A percentile compares a stretch with the other conserved stretches of the same genome.
Evolutionary conservation across 2,113 vertebrate genomes (phyloP).

Genomic region (Noctilio leporinus): DNA sequence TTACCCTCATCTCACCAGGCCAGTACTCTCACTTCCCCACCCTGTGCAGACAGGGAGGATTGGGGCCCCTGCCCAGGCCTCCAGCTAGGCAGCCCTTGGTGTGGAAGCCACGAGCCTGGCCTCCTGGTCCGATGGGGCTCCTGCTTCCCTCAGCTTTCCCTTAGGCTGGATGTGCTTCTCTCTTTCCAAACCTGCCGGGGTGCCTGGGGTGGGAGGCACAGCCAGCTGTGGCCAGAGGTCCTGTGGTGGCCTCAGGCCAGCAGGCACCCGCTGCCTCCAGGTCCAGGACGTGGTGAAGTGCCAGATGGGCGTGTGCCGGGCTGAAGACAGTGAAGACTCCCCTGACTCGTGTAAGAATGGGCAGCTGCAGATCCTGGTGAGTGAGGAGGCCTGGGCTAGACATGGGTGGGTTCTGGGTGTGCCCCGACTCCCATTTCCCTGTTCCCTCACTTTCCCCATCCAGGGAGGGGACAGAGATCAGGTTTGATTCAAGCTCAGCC

Average conservation of each 20-base stretch:
- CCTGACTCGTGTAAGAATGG: conserved; percentile 99
- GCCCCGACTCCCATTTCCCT: not conserved
- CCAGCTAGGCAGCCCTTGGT: not conserved
- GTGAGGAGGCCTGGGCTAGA: conserved; percentile 54
- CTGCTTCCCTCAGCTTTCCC: not conserved
- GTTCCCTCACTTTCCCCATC: not conserved
- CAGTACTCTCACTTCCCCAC: not conserved
- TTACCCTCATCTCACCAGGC: not conserved
- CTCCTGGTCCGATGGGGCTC: conserved; percentile 78
- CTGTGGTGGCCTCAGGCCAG: not conserved
- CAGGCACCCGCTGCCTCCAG: conserved; percentile 72
- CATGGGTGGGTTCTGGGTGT: not conserved
- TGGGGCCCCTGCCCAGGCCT: not conserved
- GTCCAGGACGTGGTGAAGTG: conserved; percentile 98
- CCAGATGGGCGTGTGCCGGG: conserved; percentile 93
- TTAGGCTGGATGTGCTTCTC: not conserved
- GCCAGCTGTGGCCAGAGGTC: not conserved
- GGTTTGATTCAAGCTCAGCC: not conserved
- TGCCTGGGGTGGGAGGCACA: not conserved
- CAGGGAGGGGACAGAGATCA: not conserved
- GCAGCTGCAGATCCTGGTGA: conserved; percentile 99
- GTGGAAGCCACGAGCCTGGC: not conserved
- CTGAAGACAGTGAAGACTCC: conserved; percentile 96
- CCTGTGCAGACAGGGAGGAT: too few species aligned
- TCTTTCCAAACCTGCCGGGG: not conserved